phyloP scores from a whole-genome alignment of 2,888 invertebrate genomes.

The Heliconius aoede region DNA sequence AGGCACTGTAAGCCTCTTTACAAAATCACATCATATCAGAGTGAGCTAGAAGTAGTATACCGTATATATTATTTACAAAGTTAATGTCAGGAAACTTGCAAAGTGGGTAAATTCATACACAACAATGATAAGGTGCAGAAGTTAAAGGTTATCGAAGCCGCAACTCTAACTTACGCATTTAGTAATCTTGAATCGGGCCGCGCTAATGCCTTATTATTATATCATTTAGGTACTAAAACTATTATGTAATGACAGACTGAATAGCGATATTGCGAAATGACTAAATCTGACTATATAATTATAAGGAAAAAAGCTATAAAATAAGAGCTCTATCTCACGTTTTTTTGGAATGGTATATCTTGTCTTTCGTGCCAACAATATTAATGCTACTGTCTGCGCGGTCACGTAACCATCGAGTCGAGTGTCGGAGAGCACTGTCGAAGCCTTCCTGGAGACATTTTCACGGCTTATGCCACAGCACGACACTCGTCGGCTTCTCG shows the following conservation, averaged over 20 bases:
- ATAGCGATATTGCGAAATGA: too few species aligned
- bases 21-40: background rate
- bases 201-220: slow-evolving; percentile 12
- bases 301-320: background rate
- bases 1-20: background rate
- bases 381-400: slow-evolving; percentile 76
- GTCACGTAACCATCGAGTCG: slow-evolving; percentile 76
- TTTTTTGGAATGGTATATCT: slow-evolving; percentile 30
- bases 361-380: slow-evolving; percentile 59
- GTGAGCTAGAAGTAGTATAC: background rate
- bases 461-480: slow-evolving; percentile 67
- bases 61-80: background rate
- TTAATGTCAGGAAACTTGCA: slow-evolving; percentile 6
- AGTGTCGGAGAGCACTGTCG: slow-evolving; percentile 62
- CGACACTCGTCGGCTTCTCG: slow-evolving; percentile 50
- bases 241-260: background rate
- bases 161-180: slow-evolving; percentile 15
- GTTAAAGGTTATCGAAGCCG: slow-evolving; percentile 21
- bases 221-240: background rate
- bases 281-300: too few species aligned
- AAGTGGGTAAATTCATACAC: slow-evolving; percentile 18
- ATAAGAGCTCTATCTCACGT: background rate
- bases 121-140: slow-evolving; percentile 24
- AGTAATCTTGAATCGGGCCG: slow-evolving; percentile 12
- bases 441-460: slow-evolving; percentile 50